phyloP scores from a whole-genome alignment of 2,113 vertebrate genomes.

The Fulmarus glacialis region DNA sequence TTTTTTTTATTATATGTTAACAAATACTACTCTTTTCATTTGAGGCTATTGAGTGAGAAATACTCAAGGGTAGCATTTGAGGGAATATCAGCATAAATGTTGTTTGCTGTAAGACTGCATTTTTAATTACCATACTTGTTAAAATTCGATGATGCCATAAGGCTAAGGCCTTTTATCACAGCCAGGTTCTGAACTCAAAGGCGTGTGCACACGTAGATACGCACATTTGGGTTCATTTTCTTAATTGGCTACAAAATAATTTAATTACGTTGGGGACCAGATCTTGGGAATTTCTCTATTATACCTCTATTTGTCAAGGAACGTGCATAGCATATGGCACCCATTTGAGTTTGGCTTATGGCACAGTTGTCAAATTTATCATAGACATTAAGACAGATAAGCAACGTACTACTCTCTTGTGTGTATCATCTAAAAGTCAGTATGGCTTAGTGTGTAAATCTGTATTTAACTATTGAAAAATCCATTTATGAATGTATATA shows the following conservation, averaged over 20 bases:
- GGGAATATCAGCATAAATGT: neutral
- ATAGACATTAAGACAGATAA: neutral
- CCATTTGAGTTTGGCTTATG: neutral
- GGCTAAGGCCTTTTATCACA: neutral
- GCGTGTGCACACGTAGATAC: neutral
- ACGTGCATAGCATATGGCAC: neutral
- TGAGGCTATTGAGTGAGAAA: neutral
- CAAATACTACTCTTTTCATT: neutral
- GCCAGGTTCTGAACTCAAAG: neutral
- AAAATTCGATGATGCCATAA: neutral
- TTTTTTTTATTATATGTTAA: neutral
- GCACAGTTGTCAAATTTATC: neutral
- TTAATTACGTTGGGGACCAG: neutral
- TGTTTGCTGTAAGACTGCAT: neutral
- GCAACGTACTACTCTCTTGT: neutral
- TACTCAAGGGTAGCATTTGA: neutral
- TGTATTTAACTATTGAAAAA: neutral
- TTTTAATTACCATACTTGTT: neutral
- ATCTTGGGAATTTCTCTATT: neutral
- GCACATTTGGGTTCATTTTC: neutral
- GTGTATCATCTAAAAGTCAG: neutral
- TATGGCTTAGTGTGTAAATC: neutral
- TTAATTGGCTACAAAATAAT: neutral
- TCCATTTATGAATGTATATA: neutral
- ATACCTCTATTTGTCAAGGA: neutral